Evolutionary conservation across 2,888 invertebrate genomes (phyloP).

Genomic region (Panzeria rudis): DNA sequence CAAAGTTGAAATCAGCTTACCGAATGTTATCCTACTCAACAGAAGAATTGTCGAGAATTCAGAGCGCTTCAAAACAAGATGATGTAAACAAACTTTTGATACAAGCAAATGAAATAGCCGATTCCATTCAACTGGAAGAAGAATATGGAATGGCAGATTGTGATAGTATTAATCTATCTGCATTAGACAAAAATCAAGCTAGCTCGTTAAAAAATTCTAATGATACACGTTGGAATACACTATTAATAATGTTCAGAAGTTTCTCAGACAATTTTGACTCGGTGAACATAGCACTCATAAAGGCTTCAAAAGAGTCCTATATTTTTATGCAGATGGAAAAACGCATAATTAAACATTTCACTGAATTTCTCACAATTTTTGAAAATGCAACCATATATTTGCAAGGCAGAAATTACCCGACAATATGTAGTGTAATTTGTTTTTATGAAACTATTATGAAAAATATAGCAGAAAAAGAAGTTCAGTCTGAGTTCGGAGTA

Average conservation of each 20-base stretch:
- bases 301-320: not conserved
- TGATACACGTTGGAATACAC: no score
- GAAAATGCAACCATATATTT: slow-evolving; percentile 13
- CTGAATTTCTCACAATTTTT: slow-evolving; percentile 23
- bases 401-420: no score
- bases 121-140: slow-evolving; percentile 22
- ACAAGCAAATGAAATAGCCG: slow-evolving; percentile 12
- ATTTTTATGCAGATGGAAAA: slow-evolving; percentile 17
- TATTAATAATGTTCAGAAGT: no score
- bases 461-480: not conserved
- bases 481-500: not conserved
- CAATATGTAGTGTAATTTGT: not conserved
- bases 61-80: slow-evolving; percentile 1
- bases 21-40: slow-evolving; percentile 16
- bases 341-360: slow-evolving; percentile 10
- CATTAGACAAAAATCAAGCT: no score
- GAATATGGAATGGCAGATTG: not conserved
- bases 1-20: slow-evolving; percentile 20
- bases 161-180: not conserved
- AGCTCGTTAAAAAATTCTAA: no score
- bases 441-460: slow-evolving; percentile 10
- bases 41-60: slow-evolving; percentile 5
- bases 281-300: not conserved
- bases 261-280: not conserved
- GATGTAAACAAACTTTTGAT: not conserved